These are phyloP conservation scores for Diphyllodes magnificus DNA, from an alignment of 2,113 vertebrate genomes.

Conservation along the genomic window DNA sequence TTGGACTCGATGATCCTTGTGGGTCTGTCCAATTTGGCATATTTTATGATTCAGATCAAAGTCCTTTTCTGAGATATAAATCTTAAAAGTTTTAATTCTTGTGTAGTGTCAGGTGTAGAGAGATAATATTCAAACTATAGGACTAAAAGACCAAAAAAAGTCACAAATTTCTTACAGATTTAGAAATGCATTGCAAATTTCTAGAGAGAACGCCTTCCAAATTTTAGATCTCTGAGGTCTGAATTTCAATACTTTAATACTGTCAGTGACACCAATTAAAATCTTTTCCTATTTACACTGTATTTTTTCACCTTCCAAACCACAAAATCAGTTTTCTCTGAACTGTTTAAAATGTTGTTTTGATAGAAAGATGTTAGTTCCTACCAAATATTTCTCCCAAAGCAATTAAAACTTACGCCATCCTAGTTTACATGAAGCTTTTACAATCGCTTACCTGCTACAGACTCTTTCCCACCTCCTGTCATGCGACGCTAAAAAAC, in stretches of 20 bases:
- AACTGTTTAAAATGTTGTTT: neutral
- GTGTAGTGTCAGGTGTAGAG: neutral
- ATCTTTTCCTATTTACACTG: neutral
- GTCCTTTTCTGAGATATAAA: neutral
- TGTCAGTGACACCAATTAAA: neutral
- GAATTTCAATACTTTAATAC: neutral
- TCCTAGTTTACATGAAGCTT: neutral
- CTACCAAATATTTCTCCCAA: neutral
- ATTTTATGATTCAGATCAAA: neutral
- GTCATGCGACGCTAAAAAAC: neutral
- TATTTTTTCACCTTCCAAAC: neutral
- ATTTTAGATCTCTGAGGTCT: neutral
- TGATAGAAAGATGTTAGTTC: neutral
- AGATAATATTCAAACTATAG: neutral
- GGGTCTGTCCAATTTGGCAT: neutral
- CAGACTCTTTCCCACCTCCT: neutral
- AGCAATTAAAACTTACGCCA: neutral
- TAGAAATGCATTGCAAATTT: neutral
- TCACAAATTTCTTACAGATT: neutral
- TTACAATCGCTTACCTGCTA: neutral
- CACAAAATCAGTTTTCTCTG: neutral
- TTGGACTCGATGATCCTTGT: rapidly evolving
- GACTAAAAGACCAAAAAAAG: neutral
- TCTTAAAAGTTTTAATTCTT: neutral
- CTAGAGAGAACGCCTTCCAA: neutral